A percentile compares a stretch with the other conserved stretches of the same genome.
Conservation (phyloP, 2,797 vertebrate species). For the Urosaurus nigricauda region DNA sequence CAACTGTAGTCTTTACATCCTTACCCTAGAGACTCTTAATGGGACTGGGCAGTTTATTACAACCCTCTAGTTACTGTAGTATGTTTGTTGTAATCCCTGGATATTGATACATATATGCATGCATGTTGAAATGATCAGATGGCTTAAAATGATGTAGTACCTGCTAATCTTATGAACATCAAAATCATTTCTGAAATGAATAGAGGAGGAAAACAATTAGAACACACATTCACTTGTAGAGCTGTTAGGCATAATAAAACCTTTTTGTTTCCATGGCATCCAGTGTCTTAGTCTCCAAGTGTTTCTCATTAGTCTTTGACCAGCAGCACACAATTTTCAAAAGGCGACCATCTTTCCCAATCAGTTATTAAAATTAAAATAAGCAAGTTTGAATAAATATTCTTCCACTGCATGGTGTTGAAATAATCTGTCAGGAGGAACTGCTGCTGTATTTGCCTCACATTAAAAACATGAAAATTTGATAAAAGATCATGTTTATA, state of each 20-base stretch:
- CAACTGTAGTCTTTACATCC: too few species aligned
- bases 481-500: too few species aligned
- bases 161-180: slow-evolving; percentile 30
- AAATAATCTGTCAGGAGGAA: slow-evolving; percentile 57
- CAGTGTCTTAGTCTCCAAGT: slow-evolving; percentile 72
- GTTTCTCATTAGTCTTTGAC: slow-evolving; percentile 82
- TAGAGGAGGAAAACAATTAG: slow-evolving; percentile 71
- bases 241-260: slow-evolving; percentile 78
- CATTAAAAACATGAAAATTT: slow-evolving; percentile 19
- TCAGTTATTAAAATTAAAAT: slow-evolving; percentile 81
- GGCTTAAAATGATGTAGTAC: neutral
- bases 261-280: slow-evolving; percentile 82
- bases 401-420: slow-evolving; percentile 62
- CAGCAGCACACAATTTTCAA: slow-evolving; percentile 76
- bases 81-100: neutral
- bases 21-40: neutral
- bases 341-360: slow-evolving; percentile 73
- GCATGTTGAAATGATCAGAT: neutral
- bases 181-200: slow-evolving; percentile 56
- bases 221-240: slow-evolving; percentile 62
- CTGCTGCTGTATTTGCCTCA: slow-evolving; percentile 55
- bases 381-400: slow-evolving; percentile 73
- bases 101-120: neutral
- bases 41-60: neutral
- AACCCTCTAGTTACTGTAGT: neutral